Evolutionary conservation across 2,113 vertebrate genomes (phyloP).

Genomic region (Numida meleagris): DNA sequence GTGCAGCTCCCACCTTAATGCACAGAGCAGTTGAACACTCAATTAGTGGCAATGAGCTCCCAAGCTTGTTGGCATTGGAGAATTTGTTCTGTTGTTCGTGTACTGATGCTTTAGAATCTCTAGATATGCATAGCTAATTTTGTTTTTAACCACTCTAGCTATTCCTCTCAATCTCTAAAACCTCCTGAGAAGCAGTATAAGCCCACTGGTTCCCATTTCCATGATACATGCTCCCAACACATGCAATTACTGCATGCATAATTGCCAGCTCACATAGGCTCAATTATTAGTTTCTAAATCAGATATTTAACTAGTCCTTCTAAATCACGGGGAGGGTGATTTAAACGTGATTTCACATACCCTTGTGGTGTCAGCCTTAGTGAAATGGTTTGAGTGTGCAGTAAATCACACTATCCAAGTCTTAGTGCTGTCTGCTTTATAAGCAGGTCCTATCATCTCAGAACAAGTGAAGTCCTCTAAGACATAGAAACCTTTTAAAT

Average conservation of each 20-base stretch:
- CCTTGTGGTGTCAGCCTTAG: neutral
- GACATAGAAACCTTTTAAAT: neutral
- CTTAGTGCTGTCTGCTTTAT: neutral
- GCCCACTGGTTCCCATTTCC: slow-evolving; percentile 29
- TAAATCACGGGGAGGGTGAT: neutral
- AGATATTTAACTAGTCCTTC: slow-evolving; percentile 24
- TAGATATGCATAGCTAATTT: neutral
- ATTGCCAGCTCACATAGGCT: neutral
- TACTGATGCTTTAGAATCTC: neutral
- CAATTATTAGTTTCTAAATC: slow-evolving; percentile 48
- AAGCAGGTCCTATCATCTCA: neutral
- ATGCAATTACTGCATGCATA: slow-evolving; percentile 15
- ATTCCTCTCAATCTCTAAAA: neutral
- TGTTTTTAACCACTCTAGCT: neutral
- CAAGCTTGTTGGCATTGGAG: neutral
- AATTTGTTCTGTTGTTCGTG: neutral
- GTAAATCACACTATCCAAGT: neutral
- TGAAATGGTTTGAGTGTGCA: neutral
- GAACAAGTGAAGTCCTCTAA: neutral
- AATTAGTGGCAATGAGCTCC: neutral
- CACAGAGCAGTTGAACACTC: accelerated
- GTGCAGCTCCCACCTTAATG: neutral
- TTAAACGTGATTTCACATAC: neutral
- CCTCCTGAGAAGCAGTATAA: neutral
- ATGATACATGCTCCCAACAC: slow-evolving; percentile 2